Conservation (phyloP, 92 coral and sea anemone species). For the Meandrina meandrites region DNA sequence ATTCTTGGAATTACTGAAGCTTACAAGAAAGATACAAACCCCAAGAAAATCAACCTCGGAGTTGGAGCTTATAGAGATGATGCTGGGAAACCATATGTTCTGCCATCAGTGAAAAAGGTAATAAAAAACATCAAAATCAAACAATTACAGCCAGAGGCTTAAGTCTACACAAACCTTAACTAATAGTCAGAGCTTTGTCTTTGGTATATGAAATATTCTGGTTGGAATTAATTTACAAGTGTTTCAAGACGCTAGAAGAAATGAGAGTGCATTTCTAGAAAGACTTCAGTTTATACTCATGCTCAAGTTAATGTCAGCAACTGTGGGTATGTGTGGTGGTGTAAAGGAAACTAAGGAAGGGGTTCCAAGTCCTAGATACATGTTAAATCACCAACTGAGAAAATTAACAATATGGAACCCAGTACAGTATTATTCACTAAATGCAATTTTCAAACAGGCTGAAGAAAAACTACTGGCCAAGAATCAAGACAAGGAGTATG, state of each 20-base stretch:
- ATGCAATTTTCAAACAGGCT: slow-evolving; percentile 57
- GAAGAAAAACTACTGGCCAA: slow-evolving; percentile 84
- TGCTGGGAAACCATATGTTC: slow-evolving; percentile 93
- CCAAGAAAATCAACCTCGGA: slow-evolving; percentile 95
- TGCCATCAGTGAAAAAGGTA: slow-evolving; percentile 94
- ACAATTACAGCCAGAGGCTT: too few relatives aligned
- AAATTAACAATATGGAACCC: not conserved
- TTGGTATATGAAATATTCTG: too few relatives aligned
- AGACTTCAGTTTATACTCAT: too few relatives aligned
- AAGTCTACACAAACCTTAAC: too few relatives aligned
- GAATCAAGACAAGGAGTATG: slow-evolving; percentile 94
- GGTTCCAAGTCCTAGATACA: not conserved
- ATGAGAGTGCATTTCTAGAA: too few relatives aligned
- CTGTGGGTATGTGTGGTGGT: too few relatives aligned
- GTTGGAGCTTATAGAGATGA: slow-evolving; percentile 99
- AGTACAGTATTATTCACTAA: not conserved
- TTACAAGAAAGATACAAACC: slow-evolving; percentile 86
- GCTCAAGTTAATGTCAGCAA: too few relatives aligned
- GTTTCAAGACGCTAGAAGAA: too few relatives aligned
- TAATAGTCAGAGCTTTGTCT: too few relatives aligned
- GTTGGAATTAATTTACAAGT: too few relatives aligned
- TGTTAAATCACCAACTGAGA: not conserved
- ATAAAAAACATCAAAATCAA: not conserved
- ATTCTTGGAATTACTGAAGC: slow-evolving; percentile 99
- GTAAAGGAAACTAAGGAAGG: too few relatives aligned